phyloP scores from a whole-genome alignment of 1,140 invertebrate genomes.

The Pachypsylla venusta region DNA sequence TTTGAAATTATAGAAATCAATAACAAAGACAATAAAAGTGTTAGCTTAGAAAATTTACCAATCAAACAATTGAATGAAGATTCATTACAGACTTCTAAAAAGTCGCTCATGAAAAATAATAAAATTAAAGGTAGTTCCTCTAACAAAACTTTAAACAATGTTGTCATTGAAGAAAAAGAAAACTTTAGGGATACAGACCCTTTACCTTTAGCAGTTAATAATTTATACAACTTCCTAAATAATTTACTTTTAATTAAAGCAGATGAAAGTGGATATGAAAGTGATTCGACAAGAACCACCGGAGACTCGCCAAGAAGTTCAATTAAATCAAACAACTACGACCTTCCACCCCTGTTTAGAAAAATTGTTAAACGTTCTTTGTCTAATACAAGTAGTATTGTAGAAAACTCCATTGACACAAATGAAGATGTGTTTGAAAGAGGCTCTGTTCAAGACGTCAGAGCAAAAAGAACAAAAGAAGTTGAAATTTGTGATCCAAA shows the following conservation, averaged over 20 bases:
- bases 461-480: not conserved
- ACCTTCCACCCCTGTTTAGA: constrained; percentile 11
- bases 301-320: constrained; percentile 35
- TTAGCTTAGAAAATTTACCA: constrained; percentile 3
- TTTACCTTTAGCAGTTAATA: constrained; percentile 19
- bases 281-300: constrained; percentile 40
- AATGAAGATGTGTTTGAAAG: not conserved
- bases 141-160: not conserved
- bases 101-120: not conserved
- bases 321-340: constrained; percentile 22
- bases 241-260: constrained; percentile 33
- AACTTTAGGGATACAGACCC: not conserved
- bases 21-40: constrained; percentile 5
- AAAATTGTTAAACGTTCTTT: constrained; percentile 14
- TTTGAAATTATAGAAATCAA: constrained; percentile 9
- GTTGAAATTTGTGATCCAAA: not conserved
- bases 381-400: constrained; percentile 16
- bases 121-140: not conserved
- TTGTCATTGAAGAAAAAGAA: constrained; percentile 1
- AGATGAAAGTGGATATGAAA: constrained; percentile 49
- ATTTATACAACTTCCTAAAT: constrained; percentile 33
- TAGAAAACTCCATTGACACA: not conserved
- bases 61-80: constrained; percentile 4
- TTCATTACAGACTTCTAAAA: not conserved
- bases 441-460: not conserved